Conservation (phyloP, 2,113 vertebrate species). For the Phalacrocorax aristotelis region DNA sequence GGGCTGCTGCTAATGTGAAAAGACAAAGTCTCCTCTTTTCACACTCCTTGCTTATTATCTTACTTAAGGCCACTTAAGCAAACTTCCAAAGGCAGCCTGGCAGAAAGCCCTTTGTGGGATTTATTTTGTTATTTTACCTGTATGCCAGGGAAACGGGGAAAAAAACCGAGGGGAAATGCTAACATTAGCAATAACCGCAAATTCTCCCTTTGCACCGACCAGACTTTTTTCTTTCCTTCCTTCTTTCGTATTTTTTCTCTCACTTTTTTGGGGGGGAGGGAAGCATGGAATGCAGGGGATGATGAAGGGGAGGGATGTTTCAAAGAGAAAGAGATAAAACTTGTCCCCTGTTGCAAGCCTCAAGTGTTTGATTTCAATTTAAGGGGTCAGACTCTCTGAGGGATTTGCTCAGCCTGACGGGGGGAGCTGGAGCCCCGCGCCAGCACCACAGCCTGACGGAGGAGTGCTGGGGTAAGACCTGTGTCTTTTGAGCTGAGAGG, state of each 20-base stretch:
- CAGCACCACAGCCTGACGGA: rapidly evolving
- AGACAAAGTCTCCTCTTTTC: slow-evolving; percentile 87
- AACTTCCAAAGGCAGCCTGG: slow-evolving; percentile 79
- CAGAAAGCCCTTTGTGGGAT: slow-evolving; percentile 65
- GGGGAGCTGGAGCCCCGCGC: rapidly evolving
- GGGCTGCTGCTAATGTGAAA: slow-evolving; percentile 83
- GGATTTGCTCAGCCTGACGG: neutral
- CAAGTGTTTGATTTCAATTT: neutral
- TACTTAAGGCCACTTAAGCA: slow-evolving; percentile 88
- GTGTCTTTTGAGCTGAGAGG: neutral
- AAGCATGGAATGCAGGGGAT: too few species aligned
- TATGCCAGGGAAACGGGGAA: neutral
- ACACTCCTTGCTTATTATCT: slow-evolving; percentile 86
- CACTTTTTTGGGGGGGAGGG: neutral
- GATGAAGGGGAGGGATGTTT: neutral
- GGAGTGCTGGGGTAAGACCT: neutral
- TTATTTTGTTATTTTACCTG: slow-evolving; percentile 75
- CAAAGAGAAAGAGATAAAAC: neutral
- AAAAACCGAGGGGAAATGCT: neutral
- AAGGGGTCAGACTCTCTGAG: neutral
- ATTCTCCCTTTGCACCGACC: neutral
- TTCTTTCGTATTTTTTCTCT: neutral
- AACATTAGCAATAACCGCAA: slow-evolving; percentile 33
- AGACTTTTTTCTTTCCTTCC: neutral
- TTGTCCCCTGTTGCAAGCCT: neutral